Base-by-base conservation (phyloP, 2,888 invertebrate species). In the Ophion slaviceki region DNA sequence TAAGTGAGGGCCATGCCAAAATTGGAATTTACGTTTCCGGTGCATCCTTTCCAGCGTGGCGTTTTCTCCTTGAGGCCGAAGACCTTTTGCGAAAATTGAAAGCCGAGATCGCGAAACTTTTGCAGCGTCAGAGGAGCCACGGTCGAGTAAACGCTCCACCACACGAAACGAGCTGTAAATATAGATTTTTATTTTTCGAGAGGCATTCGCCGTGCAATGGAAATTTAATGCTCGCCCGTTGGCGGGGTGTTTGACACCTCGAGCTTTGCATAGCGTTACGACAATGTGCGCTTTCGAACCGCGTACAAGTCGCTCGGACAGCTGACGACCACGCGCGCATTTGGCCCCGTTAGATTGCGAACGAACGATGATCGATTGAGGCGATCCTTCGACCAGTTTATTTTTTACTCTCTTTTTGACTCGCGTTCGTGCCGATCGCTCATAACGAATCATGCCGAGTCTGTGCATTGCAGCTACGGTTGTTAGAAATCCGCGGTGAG, bases 61-160 rank as follows among this genome's bases (percentile, higher is more conserved):
- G 95, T 95, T 87, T 96, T 95, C 91, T 95, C 95, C 89, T 95
- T 96, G 82, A 96, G 94, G 0, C 96, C 96, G 90, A 95, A 95
- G 88, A 96, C 95, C 20, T 96, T 95, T 91, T 95, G 95, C 6
- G 96, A 96, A 94, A 96, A 96, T 93, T 95, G 95, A 93, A 96
- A 96, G 53, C 96, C 96, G 2, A 96, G 94, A 84, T 95, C 95
- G 20, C 96, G 95, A 94, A 96, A 96, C 86, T 94, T 92, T 82
- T 94, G 92, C 68, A 95, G 94, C 8, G 96, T 96, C 93, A 96
- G 94, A 40, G 96, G 96, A 0, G 96, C 96, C 70, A 96, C 94
- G 17, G 96, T 95, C 10, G 96, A 95, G 93, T 96, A 96, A 81
- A 96, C 95, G 89, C 96, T 95, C 97, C 97, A 97, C 95, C 97